A percentile compares a stretch with the other conserved stretches of the same genome.
Evolutionary conservation across 2,797 vertebrate genomes (phyloP).

Genomic region (Coendou prehensilis): DNA sequence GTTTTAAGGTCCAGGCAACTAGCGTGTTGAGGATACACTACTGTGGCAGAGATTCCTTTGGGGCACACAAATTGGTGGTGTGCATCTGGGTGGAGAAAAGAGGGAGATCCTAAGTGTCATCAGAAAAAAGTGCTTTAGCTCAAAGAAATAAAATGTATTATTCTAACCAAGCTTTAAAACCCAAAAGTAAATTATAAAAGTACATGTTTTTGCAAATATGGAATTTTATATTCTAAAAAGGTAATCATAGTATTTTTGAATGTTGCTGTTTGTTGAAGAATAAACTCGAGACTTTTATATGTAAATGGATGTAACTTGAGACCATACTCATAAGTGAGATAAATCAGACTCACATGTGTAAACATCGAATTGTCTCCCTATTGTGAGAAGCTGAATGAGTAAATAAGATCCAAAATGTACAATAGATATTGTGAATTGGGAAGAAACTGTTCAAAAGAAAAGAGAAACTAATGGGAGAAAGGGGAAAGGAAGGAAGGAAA

Average conservation of each 20-base stretch:
- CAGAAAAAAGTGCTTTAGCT: not conserved
- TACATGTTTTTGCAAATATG: not conserved
- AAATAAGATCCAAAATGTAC: not conserved
- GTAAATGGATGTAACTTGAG: not conserved
- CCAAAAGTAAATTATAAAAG: not conserved
- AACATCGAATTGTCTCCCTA: not conserved
- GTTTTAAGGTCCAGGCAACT: slow-evolving; percentile 51
- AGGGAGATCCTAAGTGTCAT: not conserved
- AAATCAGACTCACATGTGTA: not conserved
- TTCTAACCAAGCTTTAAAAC: not conserved
- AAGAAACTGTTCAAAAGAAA: not conserved
- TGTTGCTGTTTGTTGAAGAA: not conserved
- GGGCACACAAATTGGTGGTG: not conserved
- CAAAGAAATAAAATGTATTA: not conserved
- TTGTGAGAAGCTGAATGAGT: not conserved
- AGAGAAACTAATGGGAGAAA: not conserved
- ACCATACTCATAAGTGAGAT: not conserved
- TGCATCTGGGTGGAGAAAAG: not conserved
- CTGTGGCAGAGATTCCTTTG: not conserved
- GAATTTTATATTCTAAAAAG: slow-evolving; percentile 45
- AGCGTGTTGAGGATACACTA: slow-evolving; percentile 8
- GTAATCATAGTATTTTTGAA: not conserved
- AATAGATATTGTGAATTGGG: not conserved
- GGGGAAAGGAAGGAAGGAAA: not conserved
- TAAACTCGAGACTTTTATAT: not conserved